These are phyloP conservation scores for Lepidurus packardi DNA, from an alignment of 1,140 invertebrate species.

Conservation along the genomic window DNA sequence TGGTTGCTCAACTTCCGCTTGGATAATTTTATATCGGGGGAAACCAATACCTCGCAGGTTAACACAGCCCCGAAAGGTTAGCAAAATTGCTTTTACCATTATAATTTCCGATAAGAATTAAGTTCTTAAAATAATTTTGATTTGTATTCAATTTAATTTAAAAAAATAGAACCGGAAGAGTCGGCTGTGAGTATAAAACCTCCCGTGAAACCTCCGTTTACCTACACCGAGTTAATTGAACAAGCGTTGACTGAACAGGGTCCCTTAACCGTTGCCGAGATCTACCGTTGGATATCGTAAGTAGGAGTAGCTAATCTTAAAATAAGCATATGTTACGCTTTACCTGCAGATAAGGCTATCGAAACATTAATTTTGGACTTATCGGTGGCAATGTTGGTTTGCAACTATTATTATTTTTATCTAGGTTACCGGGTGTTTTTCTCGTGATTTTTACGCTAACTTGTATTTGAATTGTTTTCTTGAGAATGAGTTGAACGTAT, in stretches of 20 bases:
- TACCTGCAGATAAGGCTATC: no score
- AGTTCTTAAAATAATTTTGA: neutral
- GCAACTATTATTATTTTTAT: no score
- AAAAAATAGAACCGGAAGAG: constrained; percentile 16
- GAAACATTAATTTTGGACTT: no score
- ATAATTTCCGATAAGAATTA: neutral
- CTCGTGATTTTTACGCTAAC: no score
- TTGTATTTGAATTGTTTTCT: no score
- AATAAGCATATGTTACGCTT: neutral
- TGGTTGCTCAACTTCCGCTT: constrained; percentile 33
- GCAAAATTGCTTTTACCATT: neutral
- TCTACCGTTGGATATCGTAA: constrained; percentile 90
- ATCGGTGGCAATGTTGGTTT: no score
- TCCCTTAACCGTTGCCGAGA: constrained; percentile 79
- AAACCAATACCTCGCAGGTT: constrained; percentile 23
- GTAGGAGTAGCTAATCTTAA: constrained; percentile 44
- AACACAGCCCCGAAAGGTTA: constrained; percentile 25
- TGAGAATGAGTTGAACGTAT: no score
- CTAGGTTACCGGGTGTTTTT: no score
- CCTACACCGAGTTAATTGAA: constrained; percentile 78
- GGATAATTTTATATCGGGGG: constrained; percentile 31
- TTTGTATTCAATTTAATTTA: neutral
- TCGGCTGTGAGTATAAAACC: constrained; percentile 23
- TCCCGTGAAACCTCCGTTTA: constrained; percentile 39
- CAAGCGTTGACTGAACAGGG: constrained; percentile 68